Conservation (phyloP, 2,888 invertebrate species). For the Campaea margaritaria region DNA sequence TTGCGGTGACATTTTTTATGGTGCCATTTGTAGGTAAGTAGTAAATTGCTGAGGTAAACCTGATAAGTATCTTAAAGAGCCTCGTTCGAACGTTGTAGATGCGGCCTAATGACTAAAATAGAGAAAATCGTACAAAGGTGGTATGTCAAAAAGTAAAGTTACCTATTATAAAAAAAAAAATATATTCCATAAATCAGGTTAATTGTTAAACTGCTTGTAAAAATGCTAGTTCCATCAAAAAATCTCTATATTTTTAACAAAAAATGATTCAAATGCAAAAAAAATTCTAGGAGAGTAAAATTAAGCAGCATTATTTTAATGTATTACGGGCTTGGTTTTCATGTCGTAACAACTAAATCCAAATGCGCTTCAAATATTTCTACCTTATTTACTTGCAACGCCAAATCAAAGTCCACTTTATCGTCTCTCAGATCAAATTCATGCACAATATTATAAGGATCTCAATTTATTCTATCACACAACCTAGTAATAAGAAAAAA, state of each 20-base stretch:
- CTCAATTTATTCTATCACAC: not conserved
- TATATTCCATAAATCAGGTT: not conserved
- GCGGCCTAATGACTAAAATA: slow-evolving; percentile 21
- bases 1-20: slow-evolving; percentile 46
- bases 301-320: no score
- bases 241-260: no score
- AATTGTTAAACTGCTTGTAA: not conserved
- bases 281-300: no score
- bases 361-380: no score
- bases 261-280: no score
- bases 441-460: not conserved
- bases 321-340: no score
- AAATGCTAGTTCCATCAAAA: no score
- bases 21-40: slow-evolving; percentile 33
- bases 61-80: slow-evolving; percentile 20
- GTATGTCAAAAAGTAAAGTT: not conserved
- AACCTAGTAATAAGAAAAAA: not conserved
- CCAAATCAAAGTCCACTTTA: no score
- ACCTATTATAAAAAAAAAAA: not conserved
- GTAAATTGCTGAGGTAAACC: slow-evolving; percentile 29
- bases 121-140: slow-evolving; percentile 2
- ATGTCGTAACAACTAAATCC: no score
- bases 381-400: no score
- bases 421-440: no score
- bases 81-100: slow-evolving; percentile 9